Percentiles rank a stretch among this genome's conserved stretches.
Conservation (phyloP, 2,113 vertebrate species). For the Copsychus sechellarum region DNA sequence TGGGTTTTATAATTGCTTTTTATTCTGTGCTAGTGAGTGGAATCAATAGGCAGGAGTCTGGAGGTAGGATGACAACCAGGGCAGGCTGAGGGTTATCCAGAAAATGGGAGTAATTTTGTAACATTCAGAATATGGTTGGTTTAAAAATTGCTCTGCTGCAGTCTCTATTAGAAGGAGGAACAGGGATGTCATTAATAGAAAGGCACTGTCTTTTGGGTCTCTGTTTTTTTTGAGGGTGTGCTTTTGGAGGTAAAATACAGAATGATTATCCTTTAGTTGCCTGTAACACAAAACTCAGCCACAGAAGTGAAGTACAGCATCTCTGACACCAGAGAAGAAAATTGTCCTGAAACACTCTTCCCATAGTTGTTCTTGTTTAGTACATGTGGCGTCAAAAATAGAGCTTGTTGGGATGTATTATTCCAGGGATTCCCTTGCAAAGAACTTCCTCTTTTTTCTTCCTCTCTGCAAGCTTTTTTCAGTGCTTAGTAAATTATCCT, state of each 20-base stretch:
- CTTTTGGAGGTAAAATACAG: not conserved
- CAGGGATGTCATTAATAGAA: not conserved
- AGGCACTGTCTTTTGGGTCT: not conserved
- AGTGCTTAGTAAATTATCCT: not conserved
- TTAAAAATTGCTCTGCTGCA: not conserved
- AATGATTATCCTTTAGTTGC: not conserved
- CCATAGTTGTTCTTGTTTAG: not conserved
- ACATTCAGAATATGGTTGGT: not conserved
- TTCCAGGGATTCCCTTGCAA: not conserved
- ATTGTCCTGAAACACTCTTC: not conserved
- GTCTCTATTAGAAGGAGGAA: not conserved
- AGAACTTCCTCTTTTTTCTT: not conserved
- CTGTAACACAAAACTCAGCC: not conserved
- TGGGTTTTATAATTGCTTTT: not conserved
- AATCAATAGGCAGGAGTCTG: not conserved
- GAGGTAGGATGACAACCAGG: not conserved
- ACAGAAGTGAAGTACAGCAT: not conserved
- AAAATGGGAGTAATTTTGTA: not conserved
- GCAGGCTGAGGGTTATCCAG: not conserved
- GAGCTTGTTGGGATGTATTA: not conserved
- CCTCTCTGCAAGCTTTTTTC: not conserved
- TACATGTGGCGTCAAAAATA: not conserved
- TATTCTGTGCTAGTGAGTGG: not conserved
- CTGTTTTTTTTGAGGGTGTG: rapidly evolving
- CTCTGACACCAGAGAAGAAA: not conserved